Percentiles rank a stretch among this genome's conserved stretches.
Conservation (phyloP, 2,113 vertebrate genomes). For the Desmodus rotundus region DNA sequence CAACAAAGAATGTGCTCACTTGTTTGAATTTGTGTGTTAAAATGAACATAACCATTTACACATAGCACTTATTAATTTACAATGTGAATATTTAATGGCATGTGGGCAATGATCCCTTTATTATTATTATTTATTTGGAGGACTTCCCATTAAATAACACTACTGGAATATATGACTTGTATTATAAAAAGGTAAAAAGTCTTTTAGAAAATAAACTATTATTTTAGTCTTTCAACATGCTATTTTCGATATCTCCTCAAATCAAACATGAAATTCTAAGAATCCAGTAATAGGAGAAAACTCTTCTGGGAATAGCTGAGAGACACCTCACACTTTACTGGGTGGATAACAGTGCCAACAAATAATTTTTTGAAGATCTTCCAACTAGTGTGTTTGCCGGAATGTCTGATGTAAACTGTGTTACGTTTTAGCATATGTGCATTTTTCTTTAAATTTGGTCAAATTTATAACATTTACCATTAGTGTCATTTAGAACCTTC, state of each 20-base stretch:
- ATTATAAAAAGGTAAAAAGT: neutral
- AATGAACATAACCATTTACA: neutral
- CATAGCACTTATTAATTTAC: neutral
- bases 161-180: neutral
- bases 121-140: neutral
- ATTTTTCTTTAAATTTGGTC: neutral
- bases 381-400: neutral
- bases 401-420: neutral
- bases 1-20: neutral
- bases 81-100: neutral
- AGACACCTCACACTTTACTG: neutral
- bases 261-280: neutral
- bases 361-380: neutral
- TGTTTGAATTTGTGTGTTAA: neutral
- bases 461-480: neutral
- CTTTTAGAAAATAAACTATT: neutral
- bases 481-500: neutral
- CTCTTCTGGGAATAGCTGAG: neutral
- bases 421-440: neutral
- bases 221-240: neutral
- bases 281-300: neutral
- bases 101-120: neutral
- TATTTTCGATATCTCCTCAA: neutral
- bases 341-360: neutral
- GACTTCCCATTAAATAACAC: neutral